Conservation (phyloP, 2,797 vertebrate species). For the Oceanodroma leucorhoa region DNA sequence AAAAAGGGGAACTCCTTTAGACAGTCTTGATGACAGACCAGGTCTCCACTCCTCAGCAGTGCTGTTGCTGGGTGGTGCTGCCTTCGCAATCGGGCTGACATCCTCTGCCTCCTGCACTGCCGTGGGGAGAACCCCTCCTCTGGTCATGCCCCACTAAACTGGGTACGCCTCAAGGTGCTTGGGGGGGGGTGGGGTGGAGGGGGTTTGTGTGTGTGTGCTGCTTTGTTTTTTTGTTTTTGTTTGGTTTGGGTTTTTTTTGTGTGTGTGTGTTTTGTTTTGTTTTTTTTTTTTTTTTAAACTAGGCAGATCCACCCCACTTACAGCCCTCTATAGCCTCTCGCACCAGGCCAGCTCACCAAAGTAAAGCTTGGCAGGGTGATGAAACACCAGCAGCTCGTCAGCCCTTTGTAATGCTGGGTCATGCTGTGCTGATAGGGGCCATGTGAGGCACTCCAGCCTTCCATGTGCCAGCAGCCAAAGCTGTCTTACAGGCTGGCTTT, state of each 20-base stretch:
- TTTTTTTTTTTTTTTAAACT: too few relatives aligned
- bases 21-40: accelerated
- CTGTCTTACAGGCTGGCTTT: not conserved
- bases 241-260: too few relatives aligned
- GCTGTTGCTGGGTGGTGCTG: not conserved
- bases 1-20: accelerated
- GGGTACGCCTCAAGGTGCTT: accelerated
- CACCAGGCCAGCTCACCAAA: not conserved
- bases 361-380: accelerated
- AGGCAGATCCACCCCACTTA: not conserved
- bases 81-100: accelerated
- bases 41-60: not conserved
- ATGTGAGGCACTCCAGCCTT: not conserved
- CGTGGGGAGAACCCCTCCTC: accelerated
- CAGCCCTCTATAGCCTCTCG: accelerated
- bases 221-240: too few relatives aligned
- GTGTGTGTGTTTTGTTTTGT: too few relatives aligned
- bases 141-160: too few relatives aligned
- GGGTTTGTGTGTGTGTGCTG: too few relatives aligned
- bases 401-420: accelerated
- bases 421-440: accelerated
- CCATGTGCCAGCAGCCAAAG: accelerated
- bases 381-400: accelerated
- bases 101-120: accelerated
- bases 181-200: too few relatives aligned